Conservation (phyloP, 2,797 vertebrate species). For the Acanthis flammea region DNA sequence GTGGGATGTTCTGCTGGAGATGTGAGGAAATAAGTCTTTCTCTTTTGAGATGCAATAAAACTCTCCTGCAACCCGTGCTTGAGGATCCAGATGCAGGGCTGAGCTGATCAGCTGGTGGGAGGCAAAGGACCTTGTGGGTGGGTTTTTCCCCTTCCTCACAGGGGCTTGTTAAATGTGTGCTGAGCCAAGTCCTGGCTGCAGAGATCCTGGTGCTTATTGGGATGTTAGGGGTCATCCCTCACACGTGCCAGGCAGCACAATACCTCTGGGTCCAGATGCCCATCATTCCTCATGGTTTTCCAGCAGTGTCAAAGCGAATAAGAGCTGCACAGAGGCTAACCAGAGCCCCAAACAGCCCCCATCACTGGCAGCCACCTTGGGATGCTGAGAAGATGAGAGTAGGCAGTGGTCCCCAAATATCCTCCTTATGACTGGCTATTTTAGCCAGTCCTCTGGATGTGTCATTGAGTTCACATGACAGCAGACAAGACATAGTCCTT, state of each 20-base stretch:
- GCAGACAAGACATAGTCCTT: rapidly evolving
- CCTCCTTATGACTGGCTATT: background rate
- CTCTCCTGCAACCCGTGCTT: rapidly evolving
- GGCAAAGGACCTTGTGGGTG: background rate
- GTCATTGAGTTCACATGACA: rapidly evolving
- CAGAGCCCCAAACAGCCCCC: background rate
- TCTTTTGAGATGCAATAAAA: background rate
- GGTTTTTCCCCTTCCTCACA: background rate
- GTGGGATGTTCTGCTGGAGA: slow-evolving; percentile 23
- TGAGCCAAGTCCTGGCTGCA: background rate
- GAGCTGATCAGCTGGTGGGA: rapidly evolving
- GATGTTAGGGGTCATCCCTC: background rate
- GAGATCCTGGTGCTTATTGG: background rate
- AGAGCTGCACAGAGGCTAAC: background rate
- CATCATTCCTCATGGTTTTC: rapidly evolving
- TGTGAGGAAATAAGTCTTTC: background rate
- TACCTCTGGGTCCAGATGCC: no score
- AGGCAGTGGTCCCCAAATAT: background rate
- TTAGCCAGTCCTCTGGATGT: background rate
- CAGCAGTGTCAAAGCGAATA: background rate
- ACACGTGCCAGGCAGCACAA: rapidly evolving
- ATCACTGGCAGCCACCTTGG: background rate
- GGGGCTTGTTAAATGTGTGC: background rate
- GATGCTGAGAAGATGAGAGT: background rate
- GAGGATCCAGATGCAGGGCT: background rate